Evolutionary conservation across 2,113 vertebrate species (phyloP).

Genomic region (Burhinus oedicnemus): DNA sequence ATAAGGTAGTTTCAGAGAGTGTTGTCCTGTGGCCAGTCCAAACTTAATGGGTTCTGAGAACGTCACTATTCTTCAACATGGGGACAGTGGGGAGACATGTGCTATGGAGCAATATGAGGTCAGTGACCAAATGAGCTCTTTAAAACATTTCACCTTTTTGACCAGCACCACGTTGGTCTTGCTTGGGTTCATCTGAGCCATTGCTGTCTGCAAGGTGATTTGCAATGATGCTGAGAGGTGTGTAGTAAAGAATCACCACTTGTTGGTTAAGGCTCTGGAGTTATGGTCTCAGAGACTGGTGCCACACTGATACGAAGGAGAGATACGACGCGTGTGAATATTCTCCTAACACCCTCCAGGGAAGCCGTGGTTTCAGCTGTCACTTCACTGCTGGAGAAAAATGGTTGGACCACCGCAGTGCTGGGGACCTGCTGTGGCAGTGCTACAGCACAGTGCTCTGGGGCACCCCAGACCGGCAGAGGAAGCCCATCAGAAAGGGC

Average conservation of each 20-base stretch:
- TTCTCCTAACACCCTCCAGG: not conserved
- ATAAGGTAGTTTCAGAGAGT: not conserved
- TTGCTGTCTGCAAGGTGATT: not conserved
- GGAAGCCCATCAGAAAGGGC: not conserved
- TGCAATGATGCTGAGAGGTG: not conserved
- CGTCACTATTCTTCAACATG: not conserved
- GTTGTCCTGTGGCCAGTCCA: not conserved
- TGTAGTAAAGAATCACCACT: not conserved
- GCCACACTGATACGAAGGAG: not conserved
- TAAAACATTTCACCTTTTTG: not conserved
- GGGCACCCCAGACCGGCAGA: not conserved
- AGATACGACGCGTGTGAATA: not conserved
- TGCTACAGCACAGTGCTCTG: no score
- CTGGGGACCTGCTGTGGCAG: not conserved
- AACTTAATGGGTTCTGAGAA: not conserved
- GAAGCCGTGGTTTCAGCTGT: not conserved
- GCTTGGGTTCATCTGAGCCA: not conserved
- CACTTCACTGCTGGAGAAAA: not conserved
- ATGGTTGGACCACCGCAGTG: accelerated
- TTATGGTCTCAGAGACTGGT: accelerated
- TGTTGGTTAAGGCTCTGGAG: not conserved
- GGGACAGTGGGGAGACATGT: not conserved
- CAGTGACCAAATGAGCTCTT: not conserved
- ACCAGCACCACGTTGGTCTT: not conserved
- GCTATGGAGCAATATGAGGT: no score